A percentile compares a stretch with the other conserved stretches of the same genome.
These are phyloP conservation scores for Drosophila sordidapex DNA, from an alignment of 2,888 invertebrate species.

Conservation along the genomic window DNA sequence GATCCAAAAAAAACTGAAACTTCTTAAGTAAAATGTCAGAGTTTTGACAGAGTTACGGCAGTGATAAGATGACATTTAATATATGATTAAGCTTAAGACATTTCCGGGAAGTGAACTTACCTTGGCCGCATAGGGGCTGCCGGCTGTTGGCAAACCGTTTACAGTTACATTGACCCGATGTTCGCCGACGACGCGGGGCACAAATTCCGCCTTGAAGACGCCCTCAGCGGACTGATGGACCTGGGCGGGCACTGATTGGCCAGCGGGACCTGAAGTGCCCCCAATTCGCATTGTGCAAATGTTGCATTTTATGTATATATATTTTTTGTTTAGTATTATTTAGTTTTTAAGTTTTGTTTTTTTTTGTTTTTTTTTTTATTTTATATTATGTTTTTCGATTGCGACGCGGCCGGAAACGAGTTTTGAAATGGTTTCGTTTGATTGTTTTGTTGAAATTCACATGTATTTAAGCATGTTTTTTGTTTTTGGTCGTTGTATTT, in stretches of 20 bases:
- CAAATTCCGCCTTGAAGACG: conserved; percentile 95
- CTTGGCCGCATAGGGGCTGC: conserved; percentile 97
- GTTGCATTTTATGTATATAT: conserved; percentile 29
- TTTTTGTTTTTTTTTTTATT: conserved; percentile 30
- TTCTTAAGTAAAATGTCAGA: background rate
- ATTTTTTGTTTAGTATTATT: conserved; percentile 44
- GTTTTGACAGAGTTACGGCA: background rate
- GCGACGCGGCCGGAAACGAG: conserved; percentile 73
- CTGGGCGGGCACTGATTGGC: conserved; percentile 95
- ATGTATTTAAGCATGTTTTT: conserved; percentile 43
- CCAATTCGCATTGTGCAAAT: conserved; percentile 35
- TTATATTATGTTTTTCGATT: conserved; percentile 38
- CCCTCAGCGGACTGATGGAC: conserved; percentile 93
- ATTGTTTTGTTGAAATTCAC: conserved; percentile 67
- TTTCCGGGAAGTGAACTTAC: conserved; percentile 79
- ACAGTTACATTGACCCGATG: conserved; percentile 95
- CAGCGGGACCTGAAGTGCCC: conserved; percentile 91
- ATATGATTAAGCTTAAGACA: background rate
- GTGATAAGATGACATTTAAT: background rate
- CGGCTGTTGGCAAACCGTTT: conserved; percentile 92
- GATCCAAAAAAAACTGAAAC: background rate
- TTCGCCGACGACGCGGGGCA: conserved; percentile 95
- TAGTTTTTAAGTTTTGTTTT: conserved; percentile 31
- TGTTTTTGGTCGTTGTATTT: conserved; percentile 35
- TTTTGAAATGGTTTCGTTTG: conserved; percentile 58